These are phyloP conservation scores for Dicycla oo DNA, from an alignment of 2,888 invertebrate species.

Conservation along the genomic window DNA sequence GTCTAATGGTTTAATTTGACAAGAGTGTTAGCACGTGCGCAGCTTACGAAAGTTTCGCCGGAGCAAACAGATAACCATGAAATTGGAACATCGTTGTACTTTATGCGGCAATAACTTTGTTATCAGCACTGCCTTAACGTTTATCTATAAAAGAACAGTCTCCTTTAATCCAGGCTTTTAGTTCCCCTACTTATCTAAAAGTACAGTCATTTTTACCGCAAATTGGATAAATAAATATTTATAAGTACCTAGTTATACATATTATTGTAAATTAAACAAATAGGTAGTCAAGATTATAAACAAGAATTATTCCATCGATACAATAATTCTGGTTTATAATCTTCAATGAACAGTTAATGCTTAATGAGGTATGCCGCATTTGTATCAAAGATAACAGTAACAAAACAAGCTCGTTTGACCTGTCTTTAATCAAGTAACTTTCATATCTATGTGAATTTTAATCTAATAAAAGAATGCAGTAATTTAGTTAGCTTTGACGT, in stretches of 20 bases:
- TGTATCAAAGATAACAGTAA: conserved; percentile 64
- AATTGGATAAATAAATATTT: conserved; percentile 4
- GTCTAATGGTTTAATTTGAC: conserved; percentile 43
- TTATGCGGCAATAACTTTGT: conserved; percentile 59
- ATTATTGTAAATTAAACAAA: conserved; percentile 30
- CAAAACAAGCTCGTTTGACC: conserved; percentile 58
- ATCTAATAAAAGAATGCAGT: conserved; percentile 47
- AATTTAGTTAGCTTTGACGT: conserved; percentile 48
- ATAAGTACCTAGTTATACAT: no score
- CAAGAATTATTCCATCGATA: conserved; percentile 56
- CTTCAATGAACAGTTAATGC: conserved; percentile 58
- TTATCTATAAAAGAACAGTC: conserved; percentile 48
- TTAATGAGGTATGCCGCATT: conserved; percentile 59
- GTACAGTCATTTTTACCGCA: conserved; percentile 9
- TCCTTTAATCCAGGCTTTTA: conserved; percentile 47
- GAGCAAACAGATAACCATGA: conserved; percentile 75
- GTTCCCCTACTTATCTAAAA: conserved; percentile 44
- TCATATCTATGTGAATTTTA: conserved; percentile 54
- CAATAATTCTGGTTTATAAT: conserved; percentile 60
- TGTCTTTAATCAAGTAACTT: conserved; percentile 56
- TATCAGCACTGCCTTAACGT: conserved; percentile 66
- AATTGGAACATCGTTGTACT: conserved; percentile 73
- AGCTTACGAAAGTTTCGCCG: conserved; percentile 71
- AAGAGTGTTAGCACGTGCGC: conserved; percentile 57
- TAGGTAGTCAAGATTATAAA: conserved; percentile 36